A percentile compares a stretch with the other conserved stretches of the same genome.
These are phyloP conservation scores for Zootoca vivipara DNA, from an alignment of 2,113 vertebrate species.

Conservation along the genomic window DNA sequence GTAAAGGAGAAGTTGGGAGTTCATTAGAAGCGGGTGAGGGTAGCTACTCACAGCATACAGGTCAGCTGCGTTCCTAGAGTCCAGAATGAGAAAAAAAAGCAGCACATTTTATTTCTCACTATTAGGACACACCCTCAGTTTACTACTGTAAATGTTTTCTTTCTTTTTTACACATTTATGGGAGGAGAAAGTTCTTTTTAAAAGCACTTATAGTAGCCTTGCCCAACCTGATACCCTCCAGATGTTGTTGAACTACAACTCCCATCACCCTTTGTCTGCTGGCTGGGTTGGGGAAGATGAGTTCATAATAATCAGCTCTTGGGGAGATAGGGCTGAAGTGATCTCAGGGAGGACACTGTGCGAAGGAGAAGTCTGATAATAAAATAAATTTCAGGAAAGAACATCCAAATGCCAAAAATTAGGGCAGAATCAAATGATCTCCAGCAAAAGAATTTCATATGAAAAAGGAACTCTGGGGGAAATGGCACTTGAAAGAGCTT, in stretches of 20 bases:
- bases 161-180: not conserved
- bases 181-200: not conserved
- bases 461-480: too few species aligned
- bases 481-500: not conserved
- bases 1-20: not conserved
- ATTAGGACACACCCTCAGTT: too few species aligned
- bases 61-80: not conserved
- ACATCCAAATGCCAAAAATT: not conserved
- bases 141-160: not conserved
- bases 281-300: too few species aligned
- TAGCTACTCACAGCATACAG: not conserved
- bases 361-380: too few species aligned
- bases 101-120: not conserved
- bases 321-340: not conserved
- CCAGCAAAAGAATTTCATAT: too few species aligned
- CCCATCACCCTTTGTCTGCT: too few species aligned
- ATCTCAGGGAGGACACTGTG: too few species aligned
- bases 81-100: not conserved
- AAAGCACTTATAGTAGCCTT: not conserved
- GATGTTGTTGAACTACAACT: too few species aligned
- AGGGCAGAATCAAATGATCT: too few species aligned
- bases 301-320: not conserved
- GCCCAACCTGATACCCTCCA: too few species aligned
- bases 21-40: not conserved
- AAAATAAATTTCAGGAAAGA: not conserved